Conservation (phyloP, 2,888 invertebrate genomes). For the Punctoribates punctum region DNA sequence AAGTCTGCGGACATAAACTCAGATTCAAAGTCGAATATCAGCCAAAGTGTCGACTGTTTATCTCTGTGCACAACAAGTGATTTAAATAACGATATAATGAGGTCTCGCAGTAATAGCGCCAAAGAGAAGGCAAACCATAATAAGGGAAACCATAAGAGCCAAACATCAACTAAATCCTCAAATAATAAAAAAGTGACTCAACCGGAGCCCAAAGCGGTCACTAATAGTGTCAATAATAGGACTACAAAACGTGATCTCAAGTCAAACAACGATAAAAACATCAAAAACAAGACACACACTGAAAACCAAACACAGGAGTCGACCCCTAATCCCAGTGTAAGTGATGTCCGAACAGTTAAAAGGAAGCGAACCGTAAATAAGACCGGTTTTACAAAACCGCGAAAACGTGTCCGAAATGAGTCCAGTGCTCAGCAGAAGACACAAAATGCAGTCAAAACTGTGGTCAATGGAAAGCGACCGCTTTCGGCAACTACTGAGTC, state of each 20-base stretch:
- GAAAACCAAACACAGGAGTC: neutral
- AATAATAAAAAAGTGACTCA: neutral
- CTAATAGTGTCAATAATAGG: neutral
- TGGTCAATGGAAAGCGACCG: slow-evolving; percentile 12
- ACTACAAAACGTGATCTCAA: neutral
- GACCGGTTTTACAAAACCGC: slow-evolving; percentile 48
- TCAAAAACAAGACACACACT: neutral
- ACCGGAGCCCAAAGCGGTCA: neutral
- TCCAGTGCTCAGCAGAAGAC: neutral
- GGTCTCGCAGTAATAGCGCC: neutral
- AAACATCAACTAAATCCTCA: neutral
- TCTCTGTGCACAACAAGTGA: slow-evolving; percentile 19
- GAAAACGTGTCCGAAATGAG: slow-evolving; percentile 40
- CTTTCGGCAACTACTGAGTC: neutral
- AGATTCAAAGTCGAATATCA: neutral
- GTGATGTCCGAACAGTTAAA: slow-evolving; percentile 28
- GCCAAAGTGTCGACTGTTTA: slow-evolving; percentile 1
- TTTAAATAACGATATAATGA: slow-evolving; percentile 3
- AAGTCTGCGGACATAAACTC: neutral
- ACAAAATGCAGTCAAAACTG: slow-evolving; percentile 23
- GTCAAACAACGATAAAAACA: neutral
- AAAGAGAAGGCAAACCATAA: neutral
- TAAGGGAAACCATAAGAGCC: neutral
- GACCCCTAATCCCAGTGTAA: neutral
- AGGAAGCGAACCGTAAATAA: slow-evolving; percentile 48